Evolutionary conservation across 2,113 vertebrate species (phyloP).

Genomic region (Dryoscopus gambensis): DNA sequence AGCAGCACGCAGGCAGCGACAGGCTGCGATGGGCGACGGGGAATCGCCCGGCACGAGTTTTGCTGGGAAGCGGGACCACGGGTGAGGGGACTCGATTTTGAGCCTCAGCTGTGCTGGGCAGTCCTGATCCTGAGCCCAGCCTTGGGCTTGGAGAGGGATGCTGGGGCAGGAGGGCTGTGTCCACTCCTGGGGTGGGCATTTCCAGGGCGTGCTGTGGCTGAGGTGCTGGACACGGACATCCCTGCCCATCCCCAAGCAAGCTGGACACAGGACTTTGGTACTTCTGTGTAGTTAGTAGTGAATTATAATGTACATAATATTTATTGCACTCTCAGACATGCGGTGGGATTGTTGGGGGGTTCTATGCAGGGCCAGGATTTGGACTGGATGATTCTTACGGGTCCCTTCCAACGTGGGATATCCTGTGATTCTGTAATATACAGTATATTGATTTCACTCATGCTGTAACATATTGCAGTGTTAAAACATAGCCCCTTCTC

Average conservation of each 20-base stretch:
- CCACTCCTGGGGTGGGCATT: neutral
- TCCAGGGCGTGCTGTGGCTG: rapidly evolving
- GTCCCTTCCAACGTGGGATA: neutral
- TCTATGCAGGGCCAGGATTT: neutral
- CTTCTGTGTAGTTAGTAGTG: neutral
- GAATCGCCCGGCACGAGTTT: rapidly evolving
- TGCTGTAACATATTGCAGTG: neutral
- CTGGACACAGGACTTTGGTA: neutral
- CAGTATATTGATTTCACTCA: neutral
- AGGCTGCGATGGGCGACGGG: rapidly evolving
- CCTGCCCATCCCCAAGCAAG: neutral
- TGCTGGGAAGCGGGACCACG: rapidly evolving
- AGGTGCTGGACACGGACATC: rapidly evolving
- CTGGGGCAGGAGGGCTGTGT: neutral
- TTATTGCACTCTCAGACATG: neutral
- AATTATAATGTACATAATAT: neutral
- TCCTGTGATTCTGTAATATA: neutral
- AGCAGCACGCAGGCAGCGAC: rapidly evolving
- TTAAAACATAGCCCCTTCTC: neutral
- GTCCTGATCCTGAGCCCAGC: neutral
- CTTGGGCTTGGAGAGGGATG: neutral
- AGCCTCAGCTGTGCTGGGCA: rapidly evolving
- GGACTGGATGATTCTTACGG: neutral
- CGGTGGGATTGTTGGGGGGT: neutral
- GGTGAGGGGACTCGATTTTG: rapidly evolving